These are phyloP conservation scores for Agrotis clavis DNA, from an alignment of 2,888 invertebrate genomes.

Conservation along the genomic window DNA sequence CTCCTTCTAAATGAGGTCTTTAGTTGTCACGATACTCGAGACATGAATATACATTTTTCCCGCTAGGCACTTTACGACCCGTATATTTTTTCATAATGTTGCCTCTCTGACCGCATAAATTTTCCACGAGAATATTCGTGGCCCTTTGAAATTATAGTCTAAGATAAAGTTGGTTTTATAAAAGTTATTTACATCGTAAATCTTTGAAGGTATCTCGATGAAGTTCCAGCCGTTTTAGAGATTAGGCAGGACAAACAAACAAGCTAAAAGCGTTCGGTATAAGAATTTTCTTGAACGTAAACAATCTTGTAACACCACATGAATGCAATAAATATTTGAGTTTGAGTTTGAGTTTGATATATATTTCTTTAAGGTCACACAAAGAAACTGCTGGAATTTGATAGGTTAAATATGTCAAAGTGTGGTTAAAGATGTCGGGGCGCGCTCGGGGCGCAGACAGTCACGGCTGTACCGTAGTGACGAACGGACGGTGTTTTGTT, in stretches of 20 bases:
- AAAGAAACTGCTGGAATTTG: conserved; percentile 9
- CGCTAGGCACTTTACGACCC: conserved; percentile 23
- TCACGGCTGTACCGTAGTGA: no score
- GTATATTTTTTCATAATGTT: conserved; percentile 27
- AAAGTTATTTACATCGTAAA: conserved; percentile 34
- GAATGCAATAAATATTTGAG: no score
- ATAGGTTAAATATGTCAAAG: conserved; percentile 28
- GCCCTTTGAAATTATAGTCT: conserved; percentile 39
- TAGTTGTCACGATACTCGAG: conserved; percentile 31
- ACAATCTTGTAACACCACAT: no score
- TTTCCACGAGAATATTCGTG: conserved; percentile 20
- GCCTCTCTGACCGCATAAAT: conserved; percentile 49
- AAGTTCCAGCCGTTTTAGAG: conserved; percentile 37
- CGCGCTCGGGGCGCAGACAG: no score
- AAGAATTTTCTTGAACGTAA: conserved; percentile 19
- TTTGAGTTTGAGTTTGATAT: no score
- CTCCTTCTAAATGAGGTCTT: no score
- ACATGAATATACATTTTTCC: conserved; percentile 31
- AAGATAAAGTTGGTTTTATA: conserved; percentile 30
- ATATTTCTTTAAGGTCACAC: conserved; percentile 33
- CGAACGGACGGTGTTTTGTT: no score
- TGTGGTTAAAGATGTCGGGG: no score
- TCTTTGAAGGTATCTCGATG: conserved; percentile 23
- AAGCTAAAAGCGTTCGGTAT: conserved; percentile 36
- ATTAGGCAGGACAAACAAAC: conserved; percentile 48